Evolutionary conservation across 2,113 vertebrate species (phyloP).

Genomic region (Leptosomus discolor): DNA sequence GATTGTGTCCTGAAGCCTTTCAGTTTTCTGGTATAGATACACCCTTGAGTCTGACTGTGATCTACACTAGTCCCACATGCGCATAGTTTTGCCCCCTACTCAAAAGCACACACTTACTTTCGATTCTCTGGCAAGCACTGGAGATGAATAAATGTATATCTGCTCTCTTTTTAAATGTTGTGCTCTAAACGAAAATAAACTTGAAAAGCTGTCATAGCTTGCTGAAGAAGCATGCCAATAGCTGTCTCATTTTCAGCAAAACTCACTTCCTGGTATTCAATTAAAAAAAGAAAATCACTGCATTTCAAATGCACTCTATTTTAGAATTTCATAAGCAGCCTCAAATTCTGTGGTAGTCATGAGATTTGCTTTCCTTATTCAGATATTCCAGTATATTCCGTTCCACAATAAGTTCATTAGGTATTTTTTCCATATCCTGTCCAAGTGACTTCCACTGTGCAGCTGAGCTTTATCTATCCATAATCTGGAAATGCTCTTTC

Average conservation of each 20-base stretch:
- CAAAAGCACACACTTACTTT: not conserved
- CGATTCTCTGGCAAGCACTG: not conserved
- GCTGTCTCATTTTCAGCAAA: slow-evolving; percentile 10
- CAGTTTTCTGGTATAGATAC: not conserved
- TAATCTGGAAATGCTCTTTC: not conserved
- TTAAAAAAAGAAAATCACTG: slow-evolving; percentile 32
- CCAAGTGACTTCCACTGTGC: not conserved
- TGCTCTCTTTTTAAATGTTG: not conserved
- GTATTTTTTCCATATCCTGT: not conserved
- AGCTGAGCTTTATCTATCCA: not conserved
- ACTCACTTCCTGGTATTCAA: slow-evolving; percentile 17
- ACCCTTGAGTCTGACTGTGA: fast-evolving
- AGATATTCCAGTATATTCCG: not conserved
- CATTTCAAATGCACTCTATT: slow-evolving; percentile 26
- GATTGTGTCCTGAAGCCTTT: not conserved
- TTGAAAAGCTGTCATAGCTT: not conserved
- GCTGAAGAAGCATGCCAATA: not conserved
- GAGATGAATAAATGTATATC: not conserved
- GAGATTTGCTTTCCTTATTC: slow-evolving; percentile 6
- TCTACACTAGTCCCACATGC: not conserved
- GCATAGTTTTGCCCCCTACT: not conserved
- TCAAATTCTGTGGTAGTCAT: not conserved
- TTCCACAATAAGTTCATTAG: not conserved
- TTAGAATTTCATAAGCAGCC: slow-evolving; percentile 12
- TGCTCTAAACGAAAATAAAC: slow-evolving; percentile 20